These are phyloP conservation scores for Seriola dumerili DNA, from an alignment of 2,113 vertebrate species.

Conservation along the genomic window DNA sequence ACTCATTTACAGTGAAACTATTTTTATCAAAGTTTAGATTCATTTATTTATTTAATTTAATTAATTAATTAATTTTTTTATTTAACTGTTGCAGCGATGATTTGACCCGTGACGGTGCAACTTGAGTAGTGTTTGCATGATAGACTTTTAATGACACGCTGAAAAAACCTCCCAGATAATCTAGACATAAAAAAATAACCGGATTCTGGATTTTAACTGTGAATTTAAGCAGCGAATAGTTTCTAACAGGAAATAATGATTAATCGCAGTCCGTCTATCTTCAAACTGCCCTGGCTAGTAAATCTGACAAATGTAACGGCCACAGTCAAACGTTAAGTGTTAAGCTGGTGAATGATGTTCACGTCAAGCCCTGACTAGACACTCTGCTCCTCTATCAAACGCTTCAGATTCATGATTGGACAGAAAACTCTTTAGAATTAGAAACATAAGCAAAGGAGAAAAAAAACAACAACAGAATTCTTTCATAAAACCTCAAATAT, in stretches of 20 bases:
- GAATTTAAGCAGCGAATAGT: background rate
- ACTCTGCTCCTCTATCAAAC: background rate
- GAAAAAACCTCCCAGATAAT: background rate
- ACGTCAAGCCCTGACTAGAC: background rate
- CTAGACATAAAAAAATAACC: background rate
- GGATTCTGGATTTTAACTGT: background rate
- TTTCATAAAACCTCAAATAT: conserved; percentile 62
- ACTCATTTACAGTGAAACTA: background rate
- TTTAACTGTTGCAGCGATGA: background rate
- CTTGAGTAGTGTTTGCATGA: conserved; percentile 45
- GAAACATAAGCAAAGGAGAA: conserved; percentile 9
- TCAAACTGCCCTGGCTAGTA: background rate
- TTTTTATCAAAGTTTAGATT: background rate
- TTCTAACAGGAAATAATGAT: background rate
- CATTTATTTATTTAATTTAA: background rate
- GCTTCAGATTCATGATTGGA: background rate
- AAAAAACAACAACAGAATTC: background rate
- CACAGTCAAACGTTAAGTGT: conserved; percentile 5
- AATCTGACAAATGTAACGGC: conserved; percentile 13
- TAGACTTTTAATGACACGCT: background rate
- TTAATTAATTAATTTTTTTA: too few species aligned
- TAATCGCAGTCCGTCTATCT: background rate
- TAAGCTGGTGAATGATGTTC: conserved; percentile 10
- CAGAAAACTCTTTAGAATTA: background rate
- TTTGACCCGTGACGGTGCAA: background rate